Evolutionary conservation across 2,888 invertebrate genomes (phyloP).

Genomic region (Drosophila birchii): DNA sequence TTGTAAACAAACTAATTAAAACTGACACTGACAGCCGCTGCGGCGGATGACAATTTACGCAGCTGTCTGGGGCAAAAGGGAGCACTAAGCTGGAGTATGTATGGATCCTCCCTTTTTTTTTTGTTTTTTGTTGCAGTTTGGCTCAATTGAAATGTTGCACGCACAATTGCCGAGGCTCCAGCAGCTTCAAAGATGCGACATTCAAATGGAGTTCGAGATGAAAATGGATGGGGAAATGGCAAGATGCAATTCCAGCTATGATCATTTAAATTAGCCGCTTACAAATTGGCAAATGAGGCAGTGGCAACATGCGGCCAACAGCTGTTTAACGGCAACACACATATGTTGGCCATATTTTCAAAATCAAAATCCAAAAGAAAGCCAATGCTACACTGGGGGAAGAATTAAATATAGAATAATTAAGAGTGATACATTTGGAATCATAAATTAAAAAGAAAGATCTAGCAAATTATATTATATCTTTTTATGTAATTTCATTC

Average conservation of each 20-base stretch:
- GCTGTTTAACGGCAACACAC: slow-evolving; percentile 61
- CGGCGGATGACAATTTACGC: slow-evolving; percentile 82
- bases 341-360: slow-evolving; percentile 66
- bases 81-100: slow-evolving; percentile 54
- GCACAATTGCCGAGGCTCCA: slow-evolving; percentile 72
- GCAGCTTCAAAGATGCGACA: slow-evolving; percentile 52
- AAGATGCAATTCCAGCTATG: slow-evolving; percentile 63
- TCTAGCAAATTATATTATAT: no score
- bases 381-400: background rate
- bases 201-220: slow-evolving; percentile 24
- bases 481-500: no score
- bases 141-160: slow-evolving; percentile 80
- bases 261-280: slow-evolving; percentile 75
- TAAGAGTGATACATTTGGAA: background rate
- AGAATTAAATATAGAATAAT: background rate
- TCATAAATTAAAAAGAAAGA: no score
- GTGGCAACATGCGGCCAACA: slow-evolving; percentile 72
- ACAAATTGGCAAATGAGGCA: slow-evolving; percentile 71
- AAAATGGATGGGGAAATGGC: slow-evolving; percentile 61
- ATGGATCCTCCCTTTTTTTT: slow-evolving; percentile 9
- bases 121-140: slow-evolving; percentile 44
- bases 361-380: background rate
- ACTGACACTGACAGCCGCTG: slow-evolving; percentile 69
- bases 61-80: slow-evolving; percentile 42
- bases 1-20: slow-evolving; percentile 81